phyloP scores from a whole-genome alignment of 2,113 vertebrate genomes.

The Sphyrna mokarran region DNA sequence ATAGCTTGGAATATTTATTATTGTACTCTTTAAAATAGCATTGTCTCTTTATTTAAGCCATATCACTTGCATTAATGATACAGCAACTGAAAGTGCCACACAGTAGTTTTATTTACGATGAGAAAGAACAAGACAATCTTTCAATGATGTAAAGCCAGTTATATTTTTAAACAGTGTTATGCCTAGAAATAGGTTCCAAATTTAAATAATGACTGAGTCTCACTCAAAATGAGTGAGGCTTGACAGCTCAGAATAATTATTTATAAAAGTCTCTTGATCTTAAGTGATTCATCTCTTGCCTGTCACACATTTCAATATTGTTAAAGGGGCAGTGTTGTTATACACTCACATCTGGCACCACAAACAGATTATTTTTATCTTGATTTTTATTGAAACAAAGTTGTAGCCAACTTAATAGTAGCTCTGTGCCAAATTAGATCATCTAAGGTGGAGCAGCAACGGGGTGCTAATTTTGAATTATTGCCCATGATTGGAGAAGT shows the following conservation, averaged over 20 bases:
- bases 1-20: not conserved
- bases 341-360: not conserved
- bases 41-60: not conserved
- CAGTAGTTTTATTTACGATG: conserved; percentile 12
- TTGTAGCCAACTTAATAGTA: not conserved
- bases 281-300: conserved; percentile 32
- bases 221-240: conserved; percentile 19
- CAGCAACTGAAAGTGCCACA: not conserved
- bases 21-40: not conserved
- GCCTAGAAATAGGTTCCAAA: conserved; percentile 12
- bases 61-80: not conserved
- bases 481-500: not conserved
- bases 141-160: conserved; percentile 25
- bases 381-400: conserved; percentile 5
- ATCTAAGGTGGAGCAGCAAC: not conserved
- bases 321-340: conserved; percentile 13
- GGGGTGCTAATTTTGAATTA: not conserved
- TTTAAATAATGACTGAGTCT: conserved; percentile 31
- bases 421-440: not conserved
- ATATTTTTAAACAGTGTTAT: conserved; percentile 26
- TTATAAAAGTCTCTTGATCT: conserved; percentile 33
- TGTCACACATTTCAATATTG: not conserved
- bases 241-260: conserved; percentile 22
- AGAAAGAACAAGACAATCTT: conserved; percentile 15
- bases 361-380: conserved; percentile 22